Base-by-base conservation (phyloP, 2,888 invertebrate genomes). In the Drosophila paranaensis region DNA sequence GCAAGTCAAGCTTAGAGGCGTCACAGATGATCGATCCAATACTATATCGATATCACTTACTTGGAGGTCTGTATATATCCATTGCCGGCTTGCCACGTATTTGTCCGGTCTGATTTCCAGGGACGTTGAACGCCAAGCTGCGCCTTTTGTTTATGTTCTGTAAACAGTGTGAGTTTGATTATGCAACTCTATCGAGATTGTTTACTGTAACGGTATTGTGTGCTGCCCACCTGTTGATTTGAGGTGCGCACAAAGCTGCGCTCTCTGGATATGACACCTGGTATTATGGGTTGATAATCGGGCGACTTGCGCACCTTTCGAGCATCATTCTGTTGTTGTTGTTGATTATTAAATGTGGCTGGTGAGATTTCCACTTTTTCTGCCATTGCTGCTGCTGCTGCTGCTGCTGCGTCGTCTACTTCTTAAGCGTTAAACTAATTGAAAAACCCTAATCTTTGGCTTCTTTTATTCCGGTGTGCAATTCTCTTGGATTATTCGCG, bases 21-120 rank as follows among this genome's bases (percentile, higher is more conserved):
- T 42, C 30, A 43, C 25, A 16, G 16, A 48, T 48, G 39, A 40
- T 11, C 3, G 39, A 40, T 11, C 3, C 2, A 20, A 9, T 54
- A 27, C 27, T 20, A 40, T 8, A 3, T 45, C 13, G 20, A 45
- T 50, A 50, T 50, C 8, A 94, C 94, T 94, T 92, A 97, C 97
- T 97, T 92, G 97, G 97, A 70, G 97, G 97, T 90, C 97, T 95
- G 92, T 97, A 97, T 86, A 97, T 96, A 93, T 97, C 97, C 93
- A 97, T 95, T 30, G 97, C 96, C 13, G 97, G 97, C 92, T 97
- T 97, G 57, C 95, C 95, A 45, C 92, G 90, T 73, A 92, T 90
- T 69, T 94, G 93, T 53, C 90, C 92, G 53, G 76, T 75, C 53
- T 92, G 91, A 69, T 83, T 89, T 43, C 86, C 89, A n/a, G 88